Conservation (phyloP, 1,140 invertebrate species). For the Phocides pigmalion region DNA sequence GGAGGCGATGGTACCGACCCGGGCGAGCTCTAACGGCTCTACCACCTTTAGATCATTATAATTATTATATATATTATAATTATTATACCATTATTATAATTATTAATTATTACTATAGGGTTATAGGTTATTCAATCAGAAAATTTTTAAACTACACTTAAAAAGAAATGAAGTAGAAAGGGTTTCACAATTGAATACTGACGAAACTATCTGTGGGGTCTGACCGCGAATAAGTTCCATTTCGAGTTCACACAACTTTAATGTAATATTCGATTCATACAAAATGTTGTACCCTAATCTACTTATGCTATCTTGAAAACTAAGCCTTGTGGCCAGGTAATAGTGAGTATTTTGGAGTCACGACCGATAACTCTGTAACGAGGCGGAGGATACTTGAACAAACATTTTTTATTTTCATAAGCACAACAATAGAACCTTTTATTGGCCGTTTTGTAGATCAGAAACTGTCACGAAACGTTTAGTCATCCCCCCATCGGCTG, state of each 20-base stretch:
- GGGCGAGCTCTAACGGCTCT: too few species aligned
- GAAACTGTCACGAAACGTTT: conserved; percentile 70
- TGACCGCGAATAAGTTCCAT: conserved; percentile 44
- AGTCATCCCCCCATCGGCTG: conserved; percentile 71
- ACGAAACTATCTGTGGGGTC: conserved; percentile 51
- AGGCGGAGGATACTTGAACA: conserved; percentile 48
- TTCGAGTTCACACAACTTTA: conserved; percentile 37
- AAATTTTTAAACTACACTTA: too few species aligned
- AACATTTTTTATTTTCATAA: conserved; percentile 68
- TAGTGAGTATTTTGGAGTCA: conserved; percentile 25
- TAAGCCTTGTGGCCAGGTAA: conserved; percentile 29
- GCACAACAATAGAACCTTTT: conserved; percentile 69
- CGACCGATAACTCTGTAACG: conserved; percentile 24
- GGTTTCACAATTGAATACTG: too few species aligned
- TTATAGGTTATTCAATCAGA: too few species aligned
- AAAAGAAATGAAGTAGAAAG: too few species aligned
- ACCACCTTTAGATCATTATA: too few species aligned
- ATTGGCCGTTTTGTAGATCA: conserved; percentile 77
- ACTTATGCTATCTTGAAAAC: conserved; percentile 8
- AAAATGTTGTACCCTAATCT: conserved; percentile 41
- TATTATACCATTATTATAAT: too few species aligned
- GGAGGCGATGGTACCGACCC: too few species aligned
- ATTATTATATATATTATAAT: too few species aligned
- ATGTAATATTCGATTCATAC: conserved; percentile 53
- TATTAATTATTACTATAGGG: too few species aligned